These are phyloP conservation scores for Aviceda cuculoides DNA, from an alignment of 2,797 vertebrate genomes.

Conservation along the genomic window DNA sequence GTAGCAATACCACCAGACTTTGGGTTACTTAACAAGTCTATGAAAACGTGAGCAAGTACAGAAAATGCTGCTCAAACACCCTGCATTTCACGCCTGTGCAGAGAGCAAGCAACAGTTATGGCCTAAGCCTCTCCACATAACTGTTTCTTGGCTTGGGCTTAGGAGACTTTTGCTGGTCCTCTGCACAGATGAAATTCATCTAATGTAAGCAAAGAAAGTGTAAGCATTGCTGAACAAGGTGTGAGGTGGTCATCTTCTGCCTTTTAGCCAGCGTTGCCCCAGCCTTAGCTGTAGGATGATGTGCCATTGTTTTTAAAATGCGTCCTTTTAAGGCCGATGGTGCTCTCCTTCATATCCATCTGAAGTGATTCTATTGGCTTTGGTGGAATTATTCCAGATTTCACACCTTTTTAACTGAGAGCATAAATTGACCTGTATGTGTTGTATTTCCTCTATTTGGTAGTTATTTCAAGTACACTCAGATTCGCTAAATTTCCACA, in stretches of 20 bases:
- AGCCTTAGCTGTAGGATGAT: not conserved
- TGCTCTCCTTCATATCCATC: not conserved
- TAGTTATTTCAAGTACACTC: slow-evolving; percentile 49
- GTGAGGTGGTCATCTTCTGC: not conserved
- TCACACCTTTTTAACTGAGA: slow-evolving; percentile 68
- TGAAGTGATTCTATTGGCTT: slow-evolving; percentile 45
- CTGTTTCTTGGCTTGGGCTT: not conserved
- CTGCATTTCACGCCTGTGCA: not conserved
- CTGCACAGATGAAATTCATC: not conserved
- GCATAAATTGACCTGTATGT: slow-evolving; percentile 59
- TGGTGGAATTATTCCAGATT: slow-evolving; percentile 62
- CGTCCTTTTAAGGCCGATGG: not conserved
- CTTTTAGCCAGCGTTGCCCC: not conserved
- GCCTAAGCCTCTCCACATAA: not conserved
- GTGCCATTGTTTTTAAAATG: not conserved
- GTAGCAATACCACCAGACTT: not conserved
- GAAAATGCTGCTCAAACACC: not conserved
- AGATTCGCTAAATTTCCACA: slow-evolving; percentile 28
- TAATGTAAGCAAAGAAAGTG: not conserved
- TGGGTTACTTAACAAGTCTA: not conserved
- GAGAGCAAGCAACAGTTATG: not conserved
- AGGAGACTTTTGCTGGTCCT: not conserved
- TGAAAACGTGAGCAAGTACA: not conserved
- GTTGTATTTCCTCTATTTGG: slow-evolving; percentile 66
- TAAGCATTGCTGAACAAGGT: not conserved